phyloP scores from a whole-genome alignment of 2,888 invertebrate species.

The Acanthosepion lycidas region DNA sequence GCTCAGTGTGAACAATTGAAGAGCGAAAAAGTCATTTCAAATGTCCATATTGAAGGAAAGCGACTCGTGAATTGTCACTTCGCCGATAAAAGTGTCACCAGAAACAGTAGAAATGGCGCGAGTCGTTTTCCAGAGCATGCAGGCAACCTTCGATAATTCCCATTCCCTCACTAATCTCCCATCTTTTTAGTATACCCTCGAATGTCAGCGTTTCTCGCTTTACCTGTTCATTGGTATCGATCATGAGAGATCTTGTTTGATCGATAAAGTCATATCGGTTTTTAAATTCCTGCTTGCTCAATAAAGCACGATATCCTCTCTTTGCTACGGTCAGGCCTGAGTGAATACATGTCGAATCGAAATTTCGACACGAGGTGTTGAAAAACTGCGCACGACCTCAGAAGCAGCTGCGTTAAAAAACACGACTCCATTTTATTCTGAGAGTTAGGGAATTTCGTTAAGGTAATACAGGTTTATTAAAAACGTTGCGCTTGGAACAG shows the following conservation, averaged over 20 bases:
- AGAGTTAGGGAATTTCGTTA: neutral
- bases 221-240: neutral
- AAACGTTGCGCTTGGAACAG: neutral
- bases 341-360: neutral
- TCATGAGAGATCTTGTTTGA: neutral
- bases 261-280: neutral
- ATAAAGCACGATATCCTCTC: neutral
- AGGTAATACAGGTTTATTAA: neutral
- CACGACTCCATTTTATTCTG: neutral
- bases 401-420: neutral
- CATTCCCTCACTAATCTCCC: neutral
- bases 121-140: neutral
- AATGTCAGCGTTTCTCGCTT: neutral
- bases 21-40: neutral
- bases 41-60: neutral
- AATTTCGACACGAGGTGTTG: neutral
- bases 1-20: neutral
- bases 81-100: neutral
- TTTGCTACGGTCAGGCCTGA: neutral
- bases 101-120: neutral
- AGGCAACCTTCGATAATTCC: slow-evolving; percentile 33
- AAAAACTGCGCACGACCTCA: neutral
- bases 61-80: neutral
- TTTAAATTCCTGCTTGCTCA: neutral
- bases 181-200: neutral